Conservation (phyloP, 2,797 vertebrate species). For the Poliocrania exsul region DNA sequence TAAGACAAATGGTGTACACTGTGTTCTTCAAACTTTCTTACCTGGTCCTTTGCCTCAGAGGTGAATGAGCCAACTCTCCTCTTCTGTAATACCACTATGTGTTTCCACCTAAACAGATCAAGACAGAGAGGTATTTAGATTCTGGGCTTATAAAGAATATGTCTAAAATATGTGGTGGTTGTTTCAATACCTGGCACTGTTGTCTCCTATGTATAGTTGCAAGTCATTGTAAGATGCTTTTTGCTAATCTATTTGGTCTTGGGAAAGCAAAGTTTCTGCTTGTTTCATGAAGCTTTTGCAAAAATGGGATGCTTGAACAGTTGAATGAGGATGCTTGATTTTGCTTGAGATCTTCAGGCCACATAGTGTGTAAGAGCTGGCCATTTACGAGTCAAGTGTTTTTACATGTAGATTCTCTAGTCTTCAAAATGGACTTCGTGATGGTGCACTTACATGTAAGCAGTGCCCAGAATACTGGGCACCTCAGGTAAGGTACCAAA, state of each 20-base stretch:
- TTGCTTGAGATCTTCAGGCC: neutral
- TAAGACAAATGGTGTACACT: neutral
- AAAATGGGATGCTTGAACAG: neutral
- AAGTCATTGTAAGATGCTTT: neutral
- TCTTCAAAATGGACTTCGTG: neutral
- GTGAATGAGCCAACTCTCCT: neutral
- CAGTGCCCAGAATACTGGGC: neutral
- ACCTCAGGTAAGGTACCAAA: neutral
- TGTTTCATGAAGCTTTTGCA: neutral
- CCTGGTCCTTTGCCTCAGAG: neutral
- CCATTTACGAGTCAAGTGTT: neutral
- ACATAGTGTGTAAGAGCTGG: accelerated
- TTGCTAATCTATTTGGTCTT: neutral
- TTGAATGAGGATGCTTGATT: neutral
- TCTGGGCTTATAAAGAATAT: neutral
- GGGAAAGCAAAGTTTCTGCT: neutral
- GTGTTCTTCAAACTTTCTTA: neutral
- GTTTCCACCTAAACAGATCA: neutral
- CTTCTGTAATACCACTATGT: neutral
- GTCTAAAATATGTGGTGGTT: neutral
- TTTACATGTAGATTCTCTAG: neutral
- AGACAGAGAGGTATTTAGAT: neutral
- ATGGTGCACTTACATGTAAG: accelerated
- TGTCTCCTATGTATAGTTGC: neutral
- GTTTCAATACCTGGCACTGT: neutral